Percentiles rank a stretch among this genome's conserved stretches.
Conservation (phyloP, 2,888 invertebrate species). For the Pristionchus japonicus region DNA sequence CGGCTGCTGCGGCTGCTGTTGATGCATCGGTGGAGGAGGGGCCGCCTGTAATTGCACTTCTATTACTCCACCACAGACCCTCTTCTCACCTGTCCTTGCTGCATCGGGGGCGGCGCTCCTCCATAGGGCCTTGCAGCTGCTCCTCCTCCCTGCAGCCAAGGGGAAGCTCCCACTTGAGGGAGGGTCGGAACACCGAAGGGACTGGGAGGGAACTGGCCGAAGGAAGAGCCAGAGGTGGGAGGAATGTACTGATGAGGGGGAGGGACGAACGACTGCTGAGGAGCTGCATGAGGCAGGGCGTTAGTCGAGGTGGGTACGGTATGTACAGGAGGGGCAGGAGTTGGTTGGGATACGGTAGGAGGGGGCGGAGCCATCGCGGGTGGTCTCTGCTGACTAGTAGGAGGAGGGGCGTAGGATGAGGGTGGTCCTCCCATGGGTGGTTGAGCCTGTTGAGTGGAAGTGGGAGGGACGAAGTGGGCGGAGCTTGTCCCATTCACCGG, state of each 20-base stretch:
- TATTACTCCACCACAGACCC: neutral
- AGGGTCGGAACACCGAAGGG: slow-evolving; percentile 1
- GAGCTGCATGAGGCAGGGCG: neutral
- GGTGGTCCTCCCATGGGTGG: slow-evolving; percentile 3
- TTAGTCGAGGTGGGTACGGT: neutral
- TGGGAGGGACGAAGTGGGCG: neutral
- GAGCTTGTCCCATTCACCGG: slow-evolving; percentile 5
- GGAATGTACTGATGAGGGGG: neutral
- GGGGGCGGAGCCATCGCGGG: neutral
- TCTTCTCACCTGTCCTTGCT: neutral
- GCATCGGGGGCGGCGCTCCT: slow-evolving; percentile 43
- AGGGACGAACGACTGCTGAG: too few relatives aligned
- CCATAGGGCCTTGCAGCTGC: neutral
- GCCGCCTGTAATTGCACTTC: neutral
- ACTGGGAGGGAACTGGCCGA: neutral
- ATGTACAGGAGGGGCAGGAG: neutral
- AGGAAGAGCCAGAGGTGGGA: neutral
- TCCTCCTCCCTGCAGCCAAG: neutral
- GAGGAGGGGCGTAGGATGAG: neutral
- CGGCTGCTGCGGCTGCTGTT: neutral
- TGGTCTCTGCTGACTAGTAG: neutral
- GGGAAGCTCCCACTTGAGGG: neutral
- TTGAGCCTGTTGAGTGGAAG: neutral
- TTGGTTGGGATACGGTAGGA: neutral
- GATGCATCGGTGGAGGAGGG: neutral